Conservation (phyloP, 2,888 invertebrate species). For the Arctia plantaginis region DNA sequence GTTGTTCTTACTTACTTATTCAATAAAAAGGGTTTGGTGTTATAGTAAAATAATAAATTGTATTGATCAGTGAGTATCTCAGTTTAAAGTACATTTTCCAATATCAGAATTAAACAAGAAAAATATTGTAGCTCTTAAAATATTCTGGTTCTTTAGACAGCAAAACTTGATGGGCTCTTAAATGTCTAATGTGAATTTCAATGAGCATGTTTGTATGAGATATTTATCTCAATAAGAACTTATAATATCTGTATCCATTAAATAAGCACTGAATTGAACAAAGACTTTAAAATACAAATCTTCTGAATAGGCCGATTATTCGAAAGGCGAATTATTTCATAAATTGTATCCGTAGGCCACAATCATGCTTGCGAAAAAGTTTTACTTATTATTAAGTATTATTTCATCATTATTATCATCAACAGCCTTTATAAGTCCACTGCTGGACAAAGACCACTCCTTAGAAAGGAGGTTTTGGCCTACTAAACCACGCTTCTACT, state of each 20-base stretch:
- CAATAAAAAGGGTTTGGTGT: no score
- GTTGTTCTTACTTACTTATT: no score
- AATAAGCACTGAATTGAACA: slow-evolving; percentile 37
- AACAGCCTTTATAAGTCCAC: no score
- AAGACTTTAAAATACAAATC: slow-evolving; percentile 33
- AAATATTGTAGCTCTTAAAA: not conserved
- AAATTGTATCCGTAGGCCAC: slow-evolving; percentile 26
- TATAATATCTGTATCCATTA: slow-evolving; percentile 25
- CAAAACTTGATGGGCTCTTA: not conserved
- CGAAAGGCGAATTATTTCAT: slow-evolving; percentile 38
- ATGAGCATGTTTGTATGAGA: not conserved
- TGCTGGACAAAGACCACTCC: no score
- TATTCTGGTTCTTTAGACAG: not conserved
- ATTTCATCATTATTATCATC: no score
- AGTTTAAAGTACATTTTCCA: not conserved
- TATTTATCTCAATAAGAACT: slow-evolving; percentile 21
- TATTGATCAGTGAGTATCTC: no score
- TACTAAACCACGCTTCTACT: no score
- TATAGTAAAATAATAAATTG: no score
- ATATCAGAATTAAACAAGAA: not conserved
- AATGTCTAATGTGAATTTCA: slow-evolving; percentile 3
- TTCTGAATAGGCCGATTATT: slow-evolving; percentile 31
- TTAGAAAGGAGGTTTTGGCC: no score
- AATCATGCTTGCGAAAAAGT: slow-evolving; percentile 5
- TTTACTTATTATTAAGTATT: not conserved